Conservation (phyloP, 1,140 invertebrate species). For the Anastrepha ludens region DNA sequence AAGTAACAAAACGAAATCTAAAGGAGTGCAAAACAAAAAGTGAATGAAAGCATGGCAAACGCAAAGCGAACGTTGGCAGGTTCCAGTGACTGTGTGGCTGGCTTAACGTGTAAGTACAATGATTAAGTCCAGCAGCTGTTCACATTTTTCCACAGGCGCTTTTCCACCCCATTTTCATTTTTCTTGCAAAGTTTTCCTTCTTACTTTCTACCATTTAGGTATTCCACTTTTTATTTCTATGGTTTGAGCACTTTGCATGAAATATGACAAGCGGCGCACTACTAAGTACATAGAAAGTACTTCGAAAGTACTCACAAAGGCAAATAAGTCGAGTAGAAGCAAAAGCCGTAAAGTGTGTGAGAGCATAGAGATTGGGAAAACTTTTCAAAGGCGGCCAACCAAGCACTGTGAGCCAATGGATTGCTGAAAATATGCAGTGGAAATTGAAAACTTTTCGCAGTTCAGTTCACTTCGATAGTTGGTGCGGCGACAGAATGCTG, state of each 20-base stretch:
- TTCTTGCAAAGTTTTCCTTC: not conserved
- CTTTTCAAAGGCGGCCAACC: not conserved
- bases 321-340: not conserved
- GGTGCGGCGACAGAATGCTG: not conserved
- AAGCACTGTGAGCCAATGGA: not conserved
- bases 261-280: conserved; percentile 23
- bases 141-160: not conserved
- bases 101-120: conserved; percentile 10
- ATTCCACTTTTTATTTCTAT: not conserved
- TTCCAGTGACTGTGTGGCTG: not conserved
- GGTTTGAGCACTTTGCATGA: conserved; percentile 1
- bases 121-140: conserved; percentile 21
- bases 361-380: not conserved
- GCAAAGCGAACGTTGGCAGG: not conserved
- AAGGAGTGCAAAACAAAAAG: not conserved
- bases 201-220: not conserved
- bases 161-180: not conserved
- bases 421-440: conserved; percentile 11
- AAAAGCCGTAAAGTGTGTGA: not conserved
- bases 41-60: not conserved
- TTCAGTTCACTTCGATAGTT: not conserved
- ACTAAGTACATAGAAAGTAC: too few species aligned
- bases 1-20: not conserved
- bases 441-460: conserved; percentile 43
- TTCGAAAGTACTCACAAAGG: not conserved